phyloP scores from a whole-genome alignment of 2,113 vertebrate genomes.

The Phalacrocorax carbo region DNA sequence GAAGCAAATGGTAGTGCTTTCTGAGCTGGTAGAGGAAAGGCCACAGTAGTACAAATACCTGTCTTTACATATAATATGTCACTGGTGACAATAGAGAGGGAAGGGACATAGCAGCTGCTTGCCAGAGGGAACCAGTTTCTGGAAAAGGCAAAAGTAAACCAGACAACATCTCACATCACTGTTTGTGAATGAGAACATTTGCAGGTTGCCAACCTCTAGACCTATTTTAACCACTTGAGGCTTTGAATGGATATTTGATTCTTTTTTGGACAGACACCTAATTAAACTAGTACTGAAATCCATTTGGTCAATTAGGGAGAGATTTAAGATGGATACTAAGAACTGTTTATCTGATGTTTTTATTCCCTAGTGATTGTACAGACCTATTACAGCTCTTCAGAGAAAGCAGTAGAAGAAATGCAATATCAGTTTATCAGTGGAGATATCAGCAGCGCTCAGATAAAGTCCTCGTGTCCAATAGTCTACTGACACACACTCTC shows the following conservation, averaged over 20 bases:
- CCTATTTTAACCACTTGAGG: neutral
- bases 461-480: slow-evolving; percentile 3
- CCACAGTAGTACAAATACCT: neutral
- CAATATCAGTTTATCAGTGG: slow-evolving; percentile 29
- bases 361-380: neutral
- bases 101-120: neutral
- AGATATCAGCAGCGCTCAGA: slow-evolving; percentile 18
- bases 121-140: neutral
- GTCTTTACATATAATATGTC: neutral
- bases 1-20: neutral
- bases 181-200: neutral
- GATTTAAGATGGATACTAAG: neutral
- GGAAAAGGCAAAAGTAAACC: neutral
- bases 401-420: slow-evolving; percentile 21
- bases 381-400: slow-evolving; percentile 20
- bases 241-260: slow-evolving; percentile 11
- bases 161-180: neutral
- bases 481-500: neutral
- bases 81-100: neutral
- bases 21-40: neutral
- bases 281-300: slow-evolving; percentile 37
- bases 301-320: slow-evolving; percentile 31
- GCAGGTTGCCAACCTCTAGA: neutral
- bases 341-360: slow-evolving; percentile 35
- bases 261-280: slow-evolving; percentile 24